Evolutionary conservation across 2,888 invertebrate species (phyloP), one percentile per base, ranked within the genome.

Genomic region (Trachelus tabidus): DNA sequence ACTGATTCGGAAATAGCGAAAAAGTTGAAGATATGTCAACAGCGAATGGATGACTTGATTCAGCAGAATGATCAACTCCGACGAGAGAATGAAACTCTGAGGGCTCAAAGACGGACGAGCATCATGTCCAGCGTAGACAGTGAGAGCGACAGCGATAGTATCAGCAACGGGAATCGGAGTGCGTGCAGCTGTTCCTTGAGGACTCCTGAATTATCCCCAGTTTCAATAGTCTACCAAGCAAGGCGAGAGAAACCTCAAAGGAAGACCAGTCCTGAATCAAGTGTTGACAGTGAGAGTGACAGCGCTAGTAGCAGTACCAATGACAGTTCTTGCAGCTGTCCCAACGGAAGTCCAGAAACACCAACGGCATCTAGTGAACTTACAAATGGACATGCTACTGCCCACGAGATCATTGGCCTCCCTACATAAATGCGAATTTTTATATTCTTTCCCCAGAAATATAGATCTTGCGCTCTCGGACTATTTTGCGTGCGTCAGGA

Each of bases 51-150:
- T 81, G 93, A 94, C 82, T 92, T 95, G 68, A 93, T 93, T 79
- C 87, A 93, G 76, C 93, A 94, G 78, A 95, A 95, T 90, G 95
- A 95, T 82, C 93, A 94, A 82, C 88, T 95, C 56, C 92, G 93
- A 80, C 88, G 93, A 69, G 95, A 96, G 89, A 95, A 94, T 90
- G 94, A 94, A 85, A 92, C 92, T 83, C 90, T 95, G 81, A 83
- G 88, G 73, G 85, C 86, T 34, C 79, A 83, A 73, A 84, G 84
- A 78, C 88, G 37, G 76, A 87, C 79, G 81, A 91, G 83, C 81
- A 90, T 33, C 33, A 92, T 91, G 79, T 90, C 91, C 79, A 92
- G 92, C 77, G 92, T 90, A 79, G 92, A 92, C 87, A 92, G 92
- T 83, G 92, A 92, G 80, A 92, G 92, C 79, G 80, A 82, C 31